phyloP scores from a whole-genome alignment of 2,888 invertebrate species.

The Drosophila meridiana region DNA sequence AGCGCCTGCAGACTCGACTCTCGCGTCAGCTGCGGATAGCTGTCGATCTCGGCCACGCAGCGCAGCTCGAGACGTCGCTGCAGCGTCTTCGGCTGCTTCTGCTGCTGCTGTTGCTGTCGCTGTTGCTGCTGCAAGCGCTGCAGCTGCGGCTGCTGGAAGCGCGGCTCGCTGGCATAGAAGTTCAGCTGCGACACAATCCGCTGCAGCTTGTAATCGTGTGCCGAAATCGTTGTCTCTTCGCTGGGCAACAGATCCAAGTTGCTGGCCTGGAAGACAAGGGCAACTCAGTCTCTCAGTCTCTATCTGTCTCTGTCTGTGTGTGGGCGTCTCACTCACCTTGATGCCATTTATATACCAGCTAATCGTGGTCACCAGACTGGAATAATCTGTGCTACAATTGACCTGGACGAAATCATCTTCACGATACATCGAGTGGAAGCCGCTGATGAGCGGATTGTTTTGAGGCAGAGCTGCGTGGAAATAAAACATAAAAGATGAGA shows the following conservation, averaged over 20 bases:
- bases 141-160: slow-evolving; percentile 65
- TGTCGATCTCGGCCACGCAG: slow-evolving; percentile 83
- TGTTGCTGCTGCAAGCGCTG: slow-evolving; percentile 46
- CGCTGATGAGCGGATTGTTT: slow-evolving; percentile 83
- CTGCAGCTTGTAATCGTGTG: slow-evolving; percentile 81
- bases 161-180: slow-evolving; percentile 82
- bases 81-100: slow-evolving; percentile 33
- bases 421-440: slow-evolving; percentile 79
- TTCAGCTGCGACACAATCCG: slow-evolving; percentile 82
- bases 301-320: not conserved
- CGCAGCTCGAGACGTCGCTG: slow-evolving; percentile 69
- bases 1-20: slow-evolving; percentile 75
- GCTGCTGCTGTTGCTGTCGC: slow-evolving; percentile 41
- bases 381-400: slow-evolving; percentile 83
- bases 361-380: slow-evolving; percentile 80
- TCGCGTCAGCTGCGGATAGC: slow-evolving; percentile 76
- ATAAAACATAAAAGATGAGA: not conserved
- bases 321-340: slow-evolving; percentile 63
- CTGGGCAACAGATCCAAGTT: slow-evolving; percentile 73
- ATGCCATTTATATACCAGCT: slow-evolving; percentile 83
- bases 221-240: slow-evolving; percentile 80
- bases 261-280: slow-evolving; percentile 63
- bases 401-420: slow-evolving; percentile 82
- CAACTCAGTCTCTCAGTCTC: not conserved
- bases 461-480: slow-evolving; percentile 78